Evolutionary conservation across 2,888 invertebrate species (phyloP).

Genomic region (Villa cingulata): DNA sequence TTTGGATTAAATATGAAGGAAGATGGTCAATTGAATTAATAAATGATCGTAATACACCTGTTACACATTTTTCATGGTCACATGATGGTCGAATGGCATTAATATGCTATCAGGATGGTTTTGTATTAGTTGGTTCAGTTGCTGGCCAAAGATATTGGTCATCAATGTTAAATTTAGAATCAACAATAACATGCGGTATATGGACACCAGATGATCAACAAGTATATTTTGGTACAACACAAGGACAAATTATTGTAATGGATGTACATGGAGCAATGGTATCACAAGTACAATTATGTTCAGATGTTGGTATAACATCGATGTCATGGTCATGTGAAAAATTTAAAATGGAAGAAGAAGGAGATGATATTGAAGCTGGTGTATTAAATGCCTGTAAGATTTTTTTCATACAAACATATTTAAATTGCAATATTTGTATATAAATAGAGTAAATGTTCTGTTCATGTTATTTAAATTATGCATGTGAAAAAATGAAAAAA

Average conservation of each 20-base stretch:
- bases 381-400: conserved; percentile 39
- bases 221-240: conserved; percentile 91
- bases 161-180: conserved; percentile 87
- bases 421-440: no score
- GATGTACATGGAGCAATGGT: conserved; percentile 94
- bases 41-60: conserved; percentile 93
- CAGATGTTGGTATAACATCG: conserved; percentile 72
- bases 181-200: conserved; percentile 88
- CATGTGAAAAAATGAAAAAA: no score
- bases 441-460: no score
- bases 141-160: conserved; percentile 98
- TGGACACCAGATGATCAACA: conserved; percentile 98
- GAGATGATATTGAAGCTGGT: conserved; percentile 55
- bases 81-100: conserved; percentile 97
- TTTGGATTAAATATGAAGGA: conserved; percentile 99
- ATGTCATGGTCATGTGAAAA: conserved; percentile 98
- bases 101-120: conserved; percentile 97
- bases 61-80: conserved; percentile 97
- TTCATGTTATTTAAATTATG: no score
- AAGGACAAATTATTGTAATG: conserved; percentile 92
- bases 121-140: conserved; percentile 94
- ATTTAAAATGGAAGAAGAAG: conserved; percentile 96
- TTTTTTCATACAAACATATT: not conserved
- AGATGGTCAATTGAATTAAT: conserved; percentile 98
- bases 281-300: conserved; percentile 75